Percentiles rank a stretch among this genome's conserved stretches.
These are phyloP conservation scores for Vollenhovia emeryi DNA, from an alignment of 1,140 invertebrate species.

Conservation along the genomic window DNA sequence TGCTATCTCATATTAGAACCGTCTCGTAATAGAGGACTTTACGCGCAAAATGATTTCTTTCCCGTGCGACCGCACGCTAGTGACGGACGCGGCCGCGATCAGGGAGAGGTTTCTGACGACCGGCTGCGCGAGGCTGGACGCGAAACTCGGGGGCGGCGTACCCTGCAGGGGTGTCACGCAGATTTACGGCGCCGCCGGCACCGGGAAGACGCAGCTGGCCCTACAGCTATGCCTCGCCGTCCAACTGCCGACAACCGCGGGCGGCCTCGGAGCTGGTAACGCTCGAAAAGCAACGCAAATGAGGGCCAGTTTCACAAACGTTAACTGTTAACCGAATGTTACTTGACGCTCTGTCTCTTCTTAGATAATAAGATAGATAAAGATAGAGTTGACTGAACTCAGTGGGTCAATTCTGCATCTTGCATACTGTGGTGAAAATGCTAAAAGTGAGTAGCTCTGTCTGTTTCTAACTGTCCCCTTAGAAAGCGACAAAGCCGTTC, in stretches of 20 bases:
- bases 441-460: too few species aligned
- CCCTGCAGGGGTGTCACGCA: constrained; percentile 91
- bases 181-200: constrained; percentile 92
- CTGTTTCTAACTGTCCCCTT: too few species aligned
- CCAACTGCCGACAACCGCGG: constrained; percentile 84
- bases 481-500: too few species aligned
- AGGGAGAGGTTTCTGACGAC: constrained; percentile 84
- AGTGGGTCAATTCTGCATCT: too few species aligned
- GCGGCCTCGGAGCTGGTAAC: constrained; percentile 85
- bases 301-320: too few species aligned
- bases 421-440: too few species aligned
- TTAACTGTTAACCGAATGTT: too few species aligned
- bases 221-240: constrained; percentile 89
- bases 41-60: background rate
- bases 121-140: constrained; percentile 88
- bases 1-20: too few species aligned
- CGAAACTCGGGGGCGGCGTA: constrained; percentile 90
- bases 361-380: too few species aligned
- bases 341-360: too few species aligned
- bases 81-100: constrained; percentile 25
- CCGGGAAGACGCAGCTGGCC: constrained; percentile 94
- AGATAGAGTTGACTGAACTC: too few species aligned
- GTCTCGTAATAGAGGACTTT: too few species aligned
- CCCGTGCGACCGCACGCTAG: background rate
- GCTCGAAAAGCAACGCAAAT: constrained; percentile 22